Conservation (phyloP, 2,113 vertebrate species). For the Shinisaurus crocodilurus region DNA sequence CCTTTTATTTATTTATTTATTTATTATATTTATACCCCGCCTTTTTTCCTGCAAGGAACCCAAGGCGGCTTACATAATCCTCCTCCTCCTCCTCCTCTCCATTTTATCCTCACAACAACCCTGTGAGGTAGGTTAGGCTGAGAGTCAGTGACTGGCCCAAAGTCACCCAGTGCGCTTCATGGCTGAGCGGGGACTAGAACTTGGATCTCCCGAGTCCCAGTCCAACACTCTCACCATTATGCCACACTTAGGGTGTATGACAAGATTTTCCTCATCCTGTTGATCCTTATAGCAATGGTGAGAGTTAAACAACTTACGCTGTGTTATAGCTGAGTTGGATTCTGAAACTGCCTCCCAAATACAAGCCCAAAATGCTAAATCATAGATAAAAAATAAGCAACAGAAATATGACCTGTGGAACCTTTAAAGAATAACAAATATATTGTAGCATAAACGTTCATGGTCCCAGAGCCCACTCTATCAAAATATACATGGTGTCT, state of each 20-base stretch:
- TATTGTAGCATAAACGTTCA: background rate
- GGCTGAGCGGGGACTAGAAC: too few relatives aligned
- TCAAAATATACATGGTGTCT: background rate
- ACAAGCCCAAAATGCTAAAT: background rate
- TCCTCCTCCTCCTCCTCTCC: too few relatives aligned
- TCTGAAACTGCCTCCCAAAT: background rate
- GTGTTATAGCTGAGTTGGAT: background rate
- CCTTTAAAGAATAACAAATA: background rate
- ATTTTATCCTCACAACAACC: too few relatives aligned
- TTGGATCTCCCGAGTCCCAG: too few relatives aligned
- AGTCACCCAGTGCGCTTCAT: too few relatives aligned
- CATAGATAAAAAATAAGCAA: background rate
- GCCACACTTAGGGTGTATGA: background rate
- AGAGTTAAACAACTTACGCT: background rate
- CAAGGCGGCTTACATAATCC: too few relatives aligned
- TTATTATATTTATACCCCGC: too few relatives aligned
- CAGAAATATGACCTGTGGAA: background rate
- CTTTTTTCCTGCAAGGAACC: too few relatives aligned
- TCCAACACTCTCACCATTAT: too few relatives aligned
- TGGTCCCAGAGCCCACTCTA: background rate
- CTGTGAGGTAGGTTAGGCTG: too few relatives aligned
- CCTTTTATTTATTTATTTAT: too few relatives aligned
- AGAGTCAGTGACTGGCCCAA: too few relatives aligned
- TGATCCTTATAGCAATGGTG: background rate
- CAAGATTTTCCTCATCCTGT: background rate